Evolutionary conservation across 2,888 invertebrate species (phyloP).

Genomic region (Opisthograptis luteolata): DNA sequence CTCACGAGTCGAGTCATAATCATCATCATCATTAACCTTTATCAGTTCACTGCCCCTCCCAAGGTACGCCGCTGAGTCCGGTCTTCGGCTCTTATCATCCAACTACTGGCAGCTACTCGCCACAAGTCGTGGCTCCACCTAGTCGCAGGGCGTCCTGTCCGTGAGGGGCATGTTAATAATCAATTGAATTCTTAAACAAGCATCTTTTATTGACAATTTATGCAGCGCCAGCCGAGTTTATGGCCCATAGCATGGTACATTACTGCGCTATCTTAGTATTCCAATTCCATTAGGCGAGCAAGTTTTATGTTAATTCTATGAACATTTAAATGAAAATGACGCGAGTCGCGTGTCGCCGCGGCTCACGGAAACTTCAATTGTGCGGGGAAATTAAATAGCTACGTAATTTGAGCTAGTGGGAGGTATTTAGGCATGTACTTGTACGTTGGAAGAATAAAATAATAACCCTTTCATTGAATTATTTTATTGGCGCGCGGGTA

Average conservation of each 20-base stretch:
- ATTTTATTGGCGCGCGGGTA: no score
- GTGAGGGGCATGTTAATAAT: no score
- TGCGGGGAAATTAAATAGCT: slow-evolving; percentile 38
- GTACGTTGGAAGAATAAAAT: background rate
- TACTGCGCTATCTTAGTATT: slow-evolving; percentile 4
- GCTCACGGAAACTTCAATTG: slow-evolving; percentile 45
- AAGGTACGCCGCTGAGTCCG: no score
- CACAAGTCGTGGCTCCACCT: no score
- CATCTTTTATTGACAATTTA: background rate
- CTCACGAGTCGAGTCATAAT: no score
- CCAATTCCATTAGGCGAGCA: slow-evolving; percentile 30
- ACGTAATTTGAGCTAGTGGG: slow-evolving; percentile 6
- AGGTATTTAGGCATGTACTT: background rate
- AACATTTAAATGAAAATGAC: slow-evolving; percentile 45
- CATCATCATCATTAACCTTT: no score
- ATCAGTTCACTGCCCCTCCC: no score
- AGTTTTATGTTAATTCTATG: slow-evolving; percentile 39
- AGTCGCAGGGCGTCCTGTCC: no score
- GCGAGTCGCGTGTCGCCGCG: slow-evolving; percentile 25
- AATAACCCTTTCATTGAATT: background rate
- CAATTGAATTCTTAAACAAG: no score
- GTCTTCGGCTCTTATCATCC: no score
- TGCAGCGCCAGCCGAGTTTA: slow-evolving; percentile 7
- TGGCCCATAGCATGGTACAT: background rate
- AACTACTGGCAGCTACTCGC: no score